Base-by-base conservation (phyloP, 2,113 vertebrate species). In the Panurus biarmicus region DNA sequence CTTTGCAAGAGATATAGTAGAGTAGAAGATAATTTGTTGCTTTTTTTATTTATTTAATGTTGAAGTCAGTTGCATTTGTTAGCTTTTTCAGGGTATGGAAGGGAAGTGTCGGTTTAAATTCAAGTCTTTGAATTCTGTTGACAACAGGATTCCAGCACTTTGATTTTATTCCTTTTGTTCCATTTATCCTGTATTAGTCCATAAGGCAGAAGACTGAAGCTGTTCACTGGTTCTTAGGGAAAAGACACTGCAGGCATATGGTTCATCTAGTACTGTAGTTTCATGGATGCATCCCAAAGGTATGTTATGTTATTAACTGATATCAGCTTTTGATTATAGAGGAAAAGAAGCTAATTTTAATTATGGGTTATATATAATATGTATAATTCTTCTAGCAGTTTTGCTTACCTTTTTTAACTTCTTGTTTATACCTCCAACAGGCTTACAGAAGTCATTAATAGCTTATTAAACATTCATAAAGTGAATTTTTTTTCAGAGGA, bases 41-140 rank as follows among this genome's bases (percentile, higher is more conserved):
- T 62, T 0, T 15, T 67, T 65, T 45, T 45, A 5, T 1, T 13
- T 3, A 6, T 22, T 28, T 28, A 40, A 2, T 11, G 1, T 25
- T 53, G 6, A 10, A 1, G 3, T 40, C 31, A 5, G 9, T 38
- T 7, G 3, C 4, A 16, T 42, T 91, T 81, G 4, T 33, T 29
- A 42, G 8, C 1, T 80, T 62, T 77, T 91, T 25, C 9, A 47
- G 2, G 2, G 1, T 14, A 6, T 12, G 48, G 10, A 19, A 35
- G 20, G 8, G 36, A 87, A 62, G 3, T 5, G 1, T 1, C 89
- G 4, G 7, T 40, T 79, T 69, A 33, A 54, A 64, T 72, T 60
- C 5, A 61, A 53, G 26, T 8, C 25, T 66, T 53, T 48, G 10
- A 44, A 20, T 67, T 78, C 47, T 36, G 12, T 24, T 28, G 38